Percentiles rank a stretch among this genome's conserved stretches.
These are phyloP conservation scores for Chauna torquata DNA, from an alignment of 2,113 vertebrate species.

Conservation along the genomic window DNA sequence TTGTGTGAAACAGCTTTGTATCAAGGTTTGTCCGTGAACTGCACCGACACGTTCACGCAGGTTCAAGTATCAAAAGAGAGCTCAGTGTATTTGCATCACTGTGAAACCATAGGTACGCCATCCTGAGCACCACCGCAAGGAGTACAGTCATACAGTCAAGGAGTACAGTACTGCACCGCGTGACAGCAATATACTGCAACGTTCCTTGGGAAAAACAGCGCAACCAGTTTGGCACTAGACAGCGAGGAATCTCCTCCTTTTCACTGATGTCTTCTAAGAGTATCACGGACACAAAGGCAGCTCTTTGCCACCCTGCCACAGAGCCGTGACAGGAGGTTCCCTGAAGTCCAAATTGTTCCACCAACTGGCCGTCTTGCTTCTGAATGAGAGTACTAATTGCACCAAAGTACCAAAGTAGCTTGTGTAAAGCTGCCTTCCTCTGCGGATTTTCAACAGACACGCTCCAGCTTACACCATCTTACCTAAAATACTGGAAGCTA, in stretches of 20 bases:
- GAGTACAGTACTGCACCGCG: neutral
- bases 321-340: accelerated
- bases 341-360: neutral
- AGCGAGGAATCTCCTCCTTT: accelerated
- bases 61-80: neutral
- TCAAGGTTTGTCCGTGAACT: neutral
- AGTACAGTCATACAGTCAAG: accelerated
- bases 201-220: neutral
- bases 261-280: neutral
- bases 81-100: accelerated
- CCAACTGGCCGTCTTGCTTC: neutral
- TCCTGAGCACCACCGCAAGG: neutral
- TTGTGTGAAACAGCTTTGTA: neutral
- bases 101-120: neutral
- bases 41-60: accelerated
- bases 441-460: neutral
- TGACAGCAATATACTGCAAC: accelerated
- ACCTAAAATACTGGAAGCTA: neutral
- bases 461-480: neutral
- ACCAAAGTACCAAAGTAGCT: neutral
- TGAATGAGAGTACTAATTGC: neutral
- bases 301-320: neutral
- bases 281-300: accelerated
- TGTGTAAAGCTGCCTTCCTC: neutral
- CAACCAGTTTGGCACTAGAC: neutral